Conservation (phyloP, 2,888 invertebrate species). For the Entomobrya proxima region DNA sequence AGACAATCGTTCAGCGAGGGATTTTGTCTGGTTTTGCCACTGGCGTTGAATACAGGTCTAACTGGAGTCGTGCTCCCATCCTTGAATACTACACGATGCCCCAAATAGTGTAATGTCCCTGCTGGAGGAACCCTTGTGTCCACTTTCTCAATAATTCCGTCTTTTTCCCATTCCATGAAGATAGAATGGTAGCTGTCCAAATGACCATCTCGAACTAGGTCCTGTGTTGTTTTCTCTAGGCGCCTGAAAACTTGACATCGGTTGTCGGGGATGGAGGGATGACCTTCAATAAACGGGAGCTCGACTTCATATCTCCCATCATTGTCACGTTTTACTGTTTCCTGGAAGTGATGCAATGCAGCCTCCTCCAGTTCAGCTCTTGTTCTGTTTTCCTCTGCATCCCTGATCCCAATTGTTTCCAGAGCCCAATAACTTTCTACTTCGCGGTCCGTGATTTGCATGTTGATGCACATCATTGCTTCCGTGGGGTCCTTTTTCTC, state of each 20-base stretch:
- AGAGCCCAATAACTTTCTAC: slow-evolving; percentile 49
- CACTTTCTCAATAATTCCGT: slow-evolving; percentile 10
- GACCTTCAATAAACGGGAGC: not conserved
- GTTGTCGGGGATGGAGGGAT: not conserved
- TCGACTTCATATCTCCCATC: not conserved
- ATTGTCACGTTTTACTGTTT: slow-evolving; percentile 71
- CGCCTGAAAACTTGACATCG: not conserved
- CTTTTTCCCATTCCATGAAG: not conserved
- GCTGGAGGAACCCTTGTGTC: not conserved
- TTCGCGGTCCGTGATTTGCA: not conserved
- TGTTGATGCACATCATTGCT: not conserved
- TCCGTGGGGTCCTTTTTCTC: not conserved
- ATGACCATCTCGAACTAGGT: not conserved
- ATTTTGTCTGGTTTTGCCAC: slow-evolving; percentile 1
- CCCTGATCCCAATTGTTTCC: slow-evolving; percentile 55
- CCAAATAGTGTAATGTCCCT: slow-evolving; percentile 39
- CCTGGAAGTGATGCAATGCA: slow-evolving; percentile 33
- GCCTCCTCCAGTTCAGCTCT: slow-evolving; percentile 12
- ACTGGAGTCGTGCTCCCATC: slow-evolving; percentile 15
- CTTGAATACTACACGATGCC: slow-evolving; percentile 70
- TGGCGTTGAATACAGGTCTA: slow-evolving; percentile 48
- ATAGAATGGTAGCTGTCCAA: not conserved
- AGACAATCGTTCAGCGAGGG: not conserved
- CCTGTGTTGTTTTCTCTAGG: not conserved
- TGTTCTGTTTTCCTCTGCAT: slow-evolving; percentile 61